These are phyloP conservation scores for Crenuchus spilurus DNA, from an alignment of 2,797 vertebrate species.

Conservation along the genomic window DNA sequence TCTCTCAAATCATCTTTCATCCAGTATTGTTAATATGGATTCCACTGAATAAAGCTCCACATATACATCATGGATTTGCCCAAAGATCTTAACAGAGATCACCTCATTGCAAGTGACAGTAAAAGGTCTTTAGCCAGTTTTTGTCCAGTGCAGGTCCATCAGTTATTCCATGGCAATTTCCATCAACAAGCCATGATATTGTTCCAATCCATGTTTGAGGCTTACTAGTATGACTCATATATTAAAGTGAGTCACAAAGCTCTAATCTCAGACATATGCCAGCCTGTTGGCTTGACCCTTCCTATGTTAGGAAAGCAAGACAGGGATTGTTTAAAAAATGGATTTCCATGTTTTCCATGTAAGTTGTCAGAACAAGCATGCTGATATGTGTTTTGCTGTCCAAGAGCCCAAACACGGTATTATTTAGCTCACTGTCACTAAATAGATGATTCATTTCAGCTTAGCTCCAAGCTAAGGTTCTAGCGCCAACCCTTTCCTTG, in stretches of 20 bases:
- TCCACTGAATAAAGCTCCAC: constrained; percentile 38
- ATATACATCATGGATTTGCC: not conserved
- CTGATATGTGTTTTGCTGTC: constrained; percentile 28
- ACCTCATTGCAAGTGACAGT: not conserved
- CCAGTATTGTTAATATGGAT: constrained; percentile 17
- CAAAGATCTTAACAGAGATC: not conserved
- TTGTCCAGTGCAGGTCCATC: not conserved
- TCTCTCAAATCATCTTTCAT: constrained; percentile 18
- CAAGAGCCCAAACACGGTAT: constrained; percentile 28
- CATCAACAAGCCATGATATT: constrained; percentile 13
- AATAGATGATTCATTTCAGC: constrained; percentile 10
- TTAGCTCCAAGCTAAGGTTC: constrained; percentile 23
- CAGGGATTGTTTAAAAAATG: constrained; percentile 5
- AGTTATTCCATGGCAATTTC: constrained; percentile 19
- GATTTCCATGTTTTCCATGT: constrained; percentile 26
- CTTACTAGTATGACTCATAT: constrained; percentile 33
- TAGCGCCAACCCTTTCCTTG: not conserved
- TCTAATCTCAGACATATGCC: constrained; percentile 43
- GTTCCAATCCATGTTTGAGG: constrained; percentile 11
- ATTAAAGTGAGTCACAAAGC: constrained; percentile 36
- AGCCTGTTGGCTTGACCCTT: constrained; percentile 25
- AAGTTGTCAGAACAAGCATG: constrained; percentile 18
- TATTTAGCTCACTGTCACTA: constrained; percentile 34
- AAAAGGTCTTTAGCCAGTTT: not conserved
- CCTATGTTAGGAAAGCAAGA: constrained; percentile 13